A percentile compares a stretch with the other conserved stretches of the same genome.
These are phyloP conservation scores for Tympanuchus pallidicinctus DNA, from an alignment of 2,113 vertebrate genomes.

Conservation along the genomic window DNA sequence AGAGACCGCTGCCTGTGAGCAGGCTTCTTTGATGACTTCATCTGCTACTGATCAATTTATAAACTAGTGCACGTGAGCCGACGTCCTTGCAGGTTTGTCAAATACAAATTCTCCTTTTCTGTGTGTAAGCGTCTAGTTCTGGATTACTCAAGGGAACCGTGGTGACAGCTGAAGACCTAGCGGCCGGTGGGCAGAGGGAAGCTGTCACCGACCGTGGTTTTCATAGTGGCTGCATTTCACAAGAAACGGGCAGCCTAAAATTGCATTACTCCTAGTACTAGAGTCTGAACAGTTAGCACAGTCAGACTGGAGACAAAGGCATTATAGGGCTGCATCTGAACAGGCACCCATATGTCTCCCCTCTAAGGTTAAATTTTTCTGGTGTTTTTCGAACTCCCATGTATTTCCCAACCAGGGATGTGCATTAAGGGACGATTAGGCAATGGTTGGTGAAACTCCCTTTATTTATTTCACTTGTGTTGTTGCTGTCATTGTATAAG, in stretches of 20 bases:
- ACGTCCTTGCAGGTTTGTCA: background rate
- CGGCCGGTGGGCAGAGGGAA: background rate
- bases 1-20: background rate
- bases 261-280: background rate
- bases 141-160: background rate
- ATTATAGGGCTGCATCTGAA: background rate
- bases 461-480: conserved; percentile 77
- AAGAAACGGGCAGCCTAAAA: background rate
- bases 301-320: background rate
- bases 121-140: background rate
- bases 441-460: conserved; percentile 70
- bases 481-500: conserved; percentile 68
- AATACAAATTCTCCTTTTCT: background rate
- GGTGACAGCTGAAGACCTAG: background rate
- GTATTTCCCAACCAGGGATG: conserved; percentile 20
- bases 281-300: background rate
- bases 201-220: background rate
- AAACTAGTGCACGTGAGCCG: background rate
- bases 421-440: conserved; percentile 52
- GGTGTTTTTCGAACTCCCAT: background rate
- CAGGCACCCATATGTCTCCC: background rate
- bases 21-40: background rate
- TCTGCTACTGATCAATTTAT: background rate
- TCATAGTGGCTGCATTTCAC: background rate
- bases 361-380: background rate